Evolutionary conservation across 2,797 vertebrate genomes (phyloP).

Genomic region (Labeo calbasu): DNA sequence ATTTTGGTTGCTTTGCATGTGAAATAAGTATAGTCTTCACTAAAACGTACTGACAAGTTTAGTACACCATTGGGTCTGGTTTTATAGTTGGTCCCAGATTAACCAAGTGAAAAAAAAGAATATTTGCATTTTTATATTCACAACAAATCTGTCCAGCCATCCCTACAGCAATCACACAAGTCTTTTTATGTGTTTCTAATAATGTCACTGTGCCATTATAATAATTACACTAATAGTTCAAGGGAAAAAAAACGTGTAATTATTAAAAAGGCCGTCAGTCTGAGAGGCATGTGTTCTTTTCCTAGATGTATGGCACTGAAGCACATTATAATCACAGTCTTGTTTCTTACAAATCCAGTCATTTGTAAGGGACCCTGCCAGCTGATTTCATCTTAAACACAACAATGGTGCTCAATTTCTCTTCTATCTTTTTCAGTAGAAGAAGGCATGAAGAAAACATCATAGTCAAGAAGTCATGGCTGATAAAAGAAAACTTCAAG

Average conservation of each 20-base stretch:
- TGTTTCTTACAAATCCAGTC: conserved; percentile 3
- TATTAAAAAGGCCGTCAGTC: conserved; percentile 6
- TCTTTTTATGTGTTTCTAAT: background rate
- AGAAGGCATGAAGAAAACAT: conserved; percentile 92
- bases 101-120: background rate
- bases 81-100: background rate
- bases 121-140: background rate
- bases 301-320: background rate
- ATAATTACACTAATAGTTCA: background rate
- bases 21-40: background rate
- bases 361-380: background rate
- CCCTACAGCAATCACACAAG: background rate
- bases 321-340: background rate
- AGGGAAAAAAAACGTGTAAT: background rate
- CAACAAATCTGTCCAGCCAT: background rate
- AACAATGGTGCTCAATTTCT: background rate
- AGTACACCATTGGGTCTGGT: background rate
- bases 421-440: conserved; percentile 66
- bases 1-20: background rate
- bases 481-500: conserved; percentile 97
- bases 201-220: background rate
- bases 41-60: background rate
- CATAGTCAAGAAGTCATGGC: conserved; percentile 91
- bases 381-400: background rate
- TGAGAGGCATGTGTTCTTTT: conserved; percentile 4